These are phyloP conservation scores for Notamacropus eugenii DNA, from an alignment of 2,797 vertebrate species.

Conservation along the genomic window DNA sequence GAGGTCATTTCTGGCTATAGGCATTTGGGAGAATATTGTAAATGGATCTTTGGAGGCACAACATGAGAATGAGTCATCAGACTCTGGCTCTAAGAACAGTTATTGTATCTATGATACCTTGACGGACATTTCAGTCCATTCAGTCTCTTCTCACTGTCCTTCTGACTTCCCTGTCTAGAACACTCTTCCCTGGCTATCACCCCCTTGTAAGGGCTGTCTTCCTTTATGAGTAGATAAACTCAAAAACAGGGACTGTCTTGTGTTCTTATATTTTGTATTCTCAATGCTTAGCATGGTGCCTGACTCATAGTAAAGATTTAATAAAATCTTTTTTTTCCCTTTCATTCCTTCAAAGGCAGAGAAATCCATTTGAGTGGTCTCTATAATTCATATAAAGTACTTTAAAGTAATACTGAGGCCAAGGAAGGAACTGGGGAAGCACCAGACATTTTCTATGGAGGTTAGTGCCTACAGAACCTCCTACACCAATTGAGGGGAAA, in stretches of 20 bases:
- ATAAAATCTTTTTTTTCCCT: background rate
- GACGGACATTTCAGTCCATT: background rate
- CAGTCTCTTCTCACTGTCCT: background rate
- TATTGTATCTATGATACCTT: background rate
- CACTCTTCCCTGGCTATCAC: background rate
- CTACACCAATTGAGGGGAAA: background rate
- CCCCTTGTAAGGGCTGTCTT: background rate
- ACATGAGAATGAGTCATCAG: background rate
- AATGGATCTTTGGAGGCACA: background rate
- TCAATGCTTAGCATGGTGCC: background rate
- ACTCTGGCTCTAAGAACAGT: background rate
- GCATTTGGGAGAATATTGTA: background rate
- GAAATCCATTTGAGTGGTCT: background rate
- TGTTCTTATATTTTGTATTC: background rate
- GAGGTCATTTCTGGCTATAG: background rate
- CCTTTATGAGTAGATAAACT: background rate
- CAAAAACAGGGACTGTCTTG: background rate
- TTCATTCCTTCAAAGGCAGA: background rate
- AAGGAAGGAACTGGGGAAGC: background rate
- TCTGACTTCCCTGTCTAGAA: background rate
- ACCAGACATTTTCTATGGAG: background rate
- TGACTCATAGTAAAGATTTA: background rate
- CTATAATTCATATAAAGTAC: background rate
- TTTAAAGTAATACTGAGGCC: background rate
- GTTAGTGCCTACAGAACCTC: conserved; percentile 16